Evolutionary conservation across 2,113 vertebrate species (phyloP).

Genomic region (Pseudopodoces humilis): DNA sequence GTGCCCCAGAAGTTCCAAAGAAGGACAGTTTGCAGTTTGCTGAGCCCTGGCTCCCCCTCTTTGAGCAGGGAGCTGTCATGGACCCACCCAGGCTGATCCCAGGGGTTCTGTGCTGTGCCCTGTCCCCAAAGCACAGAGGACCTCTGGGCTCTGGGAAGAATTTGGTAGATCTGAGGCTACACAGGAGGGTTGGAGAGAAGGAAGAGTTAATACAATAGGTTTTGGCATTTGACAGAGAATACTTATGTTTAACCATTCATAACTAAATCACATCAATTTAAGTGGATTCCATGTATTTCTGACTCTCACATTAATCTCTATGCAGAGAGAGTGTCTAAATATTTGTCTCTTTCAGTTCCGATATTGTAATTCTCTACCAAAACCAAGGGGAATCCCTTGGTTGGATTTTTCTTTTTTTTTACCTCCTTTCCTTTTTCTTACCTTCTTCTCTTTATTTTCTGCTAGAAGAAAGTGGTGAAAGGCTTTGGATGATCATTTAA

Average conservation of each 20-base stretch:
- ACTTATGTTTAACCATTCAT: constrained; percentile 48
- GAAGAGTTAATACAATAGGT: constrained; percentile 41
- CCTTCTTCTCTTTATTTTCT: constrained; percentile 12
- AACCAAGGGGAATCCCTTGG: constrained; percentile 12
- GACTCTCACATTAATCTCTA: constrained; percentile 39
- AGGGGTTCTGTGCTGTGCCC: neutral
- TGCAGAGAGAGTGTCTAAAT: constrained; percentile 35
- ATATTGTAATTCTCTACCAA: constrained; percentile 30
- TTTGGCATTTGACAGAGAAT: constrained; percentile 60
- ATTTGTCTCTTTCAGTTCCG: constrained; percentile 44
- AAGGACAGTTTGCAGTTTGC: neutral
- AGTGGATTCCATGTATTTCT: constrained; percentile 49
- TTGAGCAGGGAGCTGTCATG: neutral
- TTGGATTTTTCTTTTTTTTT: neutral
- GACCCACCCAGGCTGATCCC: fast-evolving
- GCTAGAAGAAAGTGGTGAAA: neutral
- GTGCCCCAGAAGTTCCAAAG: no score
- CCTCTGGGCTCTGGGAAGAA: neutral
- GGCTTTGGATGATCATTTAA: constrained; percentile 44
- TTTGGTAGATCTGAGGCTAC: neutral
- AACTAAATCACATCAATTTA: constrained; percentile 46
- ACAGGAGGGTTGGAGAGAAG: neutral
- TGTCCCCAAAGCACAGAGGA: fast-evolving
- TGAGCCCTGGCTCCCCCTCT: neutral
- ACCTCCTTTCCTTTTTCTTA: neutral